These are phyloP conservation scores for Diuraphis noxia DNA, from an alignment of 1,140 invertebrate genomes.

Conservation along the genomic window DNA sequence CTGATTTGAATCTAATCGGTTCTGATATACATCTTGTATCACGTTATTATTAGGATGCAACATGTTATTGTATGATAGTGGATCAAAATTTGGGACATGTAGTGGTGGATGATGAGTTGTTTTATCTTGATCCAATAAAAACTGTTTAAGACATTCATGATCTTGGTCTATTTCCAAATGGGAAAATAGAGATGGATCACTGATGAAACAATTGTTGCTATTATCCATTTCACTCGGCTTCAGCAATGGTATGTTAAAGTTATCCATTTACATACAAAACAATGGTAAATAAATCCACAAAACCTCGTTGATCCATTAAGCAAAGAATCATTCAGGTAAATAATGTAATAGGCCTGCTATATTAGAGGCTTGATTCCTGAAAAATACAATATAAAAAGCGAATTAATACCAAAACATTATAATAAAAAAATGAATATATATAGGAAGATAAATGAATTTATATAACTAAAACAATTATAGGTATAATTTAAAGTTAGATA, in stretches of 20 bases:
- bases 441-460: no score
- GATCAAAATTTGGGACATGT: constrained; percentile 24
- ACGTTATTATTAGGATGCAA: constrained; percentile 39
- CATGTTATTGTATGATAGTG: constrained; percentile 38
- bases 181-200: constrained; percentile 39
- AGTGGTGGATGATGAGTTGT: constrained; percentile 22
- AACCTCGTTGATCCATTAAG: constrained; percentile 40
- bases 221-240: constrained; percentile 43
- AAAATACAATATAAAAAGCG: constrained; percentile 13
- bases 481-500: neutral
- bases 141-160: constrained; percentile 58
- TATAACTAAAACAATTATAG: neutral
- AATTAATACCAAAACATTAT: neutral
- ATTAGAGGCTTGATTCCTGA: constrained; percentile 19
- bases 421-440: neutral
- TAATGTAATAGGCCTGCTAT: constrained; percentile 6
- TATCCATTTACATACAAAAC: constrained; percentile 50
- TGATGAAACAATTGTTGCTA: constrained; percentile 49
- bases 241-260: constrained; percentile 32
- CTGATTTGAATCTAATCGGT: constrained; percentile 27
- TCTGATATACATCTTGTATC: constrained; percentile 30
- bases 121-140: constrained; percentile 54
- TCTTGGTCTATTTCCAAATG: constrained; percentile 56
- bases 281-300: constrained; percentile 42
- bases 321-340: constrained; percentile 31